Base-by-base conservation (phyloP, 2,888 invertebrate genomes). In the Drosophila lutescens region DNA sequence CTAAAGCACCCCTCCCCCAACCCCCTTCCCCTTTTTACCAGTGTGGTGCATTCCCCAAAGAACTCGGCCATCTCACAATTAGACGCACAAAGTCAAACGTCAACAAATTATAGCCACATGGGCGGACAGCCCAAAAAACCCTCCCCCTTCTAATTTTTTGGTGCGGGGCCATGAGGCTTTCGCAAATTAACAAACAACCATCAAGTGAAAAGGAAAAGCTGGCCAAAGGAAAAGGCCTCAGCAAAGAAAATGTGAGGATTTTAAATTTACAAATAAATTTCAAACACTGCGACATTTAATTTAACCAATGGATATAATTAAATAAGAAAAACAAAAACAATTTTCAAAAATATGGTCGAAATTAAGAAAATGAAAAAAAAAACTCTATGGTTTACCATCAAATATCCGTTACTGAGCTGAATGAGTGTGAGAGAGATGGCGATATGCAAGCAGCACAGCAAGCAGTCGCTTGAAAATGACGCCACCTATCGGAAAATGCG, bases 71-170 rank as follows among this genome's bases (percentile, higher is more conserved):
- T 76, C 74, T 79, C 79, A 84, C 83, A 87, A 84, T 84, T 86
- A 82, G 86, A 87, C 87, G 87, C 80, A 86, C 78, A 86, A 86
- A 88, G 88, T 88, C 88, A 86, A 86, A 86, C 85, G 85, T 88
- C 85, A 88, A 88, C 85, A 86, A 86, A 86, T 86, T 86, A 88
- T 83, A 86, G 83, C 79, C 88, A 88, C 85, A 86, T 86, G 85
- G 85, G 54, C 80, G 78, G 71, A 78, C 86, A 72, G 46, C 56
- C 68, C 53, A 44, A 15, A 23, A 12, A 17, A 15, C 36, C 65
- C 38, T 10, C 34, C 34, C 53, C 23, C 66, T 38, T 41, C 17
- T 32, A 9, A 7, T 9, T 20, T 20, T 32, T 32, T 8, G 55
- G 4, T 5, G n/a, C 4, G 34, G 20, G n/a, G 4, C 26, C 26